Evolutionary conservation across 2,113 vertebrate species (phyloP).

Genomic region (Cyprinodon tularosa): DNA sequence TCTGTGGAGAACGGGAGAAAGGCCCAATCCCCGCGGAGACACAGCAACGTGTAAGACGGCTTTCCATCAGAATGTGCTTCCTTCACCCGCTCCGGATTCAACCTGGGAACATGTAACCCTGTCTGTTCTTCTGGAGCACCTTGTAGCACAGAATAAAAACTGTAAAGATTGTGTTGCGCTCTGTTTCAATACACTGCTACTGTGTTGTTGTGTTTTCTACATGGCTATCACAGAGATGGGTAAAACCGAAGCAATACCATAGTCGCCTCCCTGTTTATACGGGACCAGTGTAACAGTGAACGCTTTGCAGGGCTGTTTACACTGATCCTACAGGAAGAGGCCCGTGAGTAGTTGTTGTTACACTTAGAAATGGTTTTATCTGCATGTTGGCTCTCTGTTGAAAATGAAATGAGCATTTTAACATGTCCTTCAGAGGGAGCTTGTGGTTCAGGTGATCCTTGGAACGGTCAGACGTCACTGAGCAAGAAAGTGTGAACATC

Average conservation of each 20-base stretch:
- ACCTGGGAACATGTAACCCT: slow-evolving; percentile 47
- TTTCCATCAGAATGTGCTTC: slow-evolving; percentile 47
- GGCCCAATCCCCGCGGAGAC: slow-evolving; percentile 8
- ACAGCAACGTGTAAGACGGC: slow-evolving; percentile 15
- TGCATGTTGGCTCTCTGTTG: slow-evolving; percentile 35
- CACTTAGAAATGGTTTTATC: slow-evolving; percentile 43
- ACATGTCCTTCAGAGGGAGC: slow-evolving; percentile 21
- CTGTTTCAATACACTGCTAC: slow-evolving; percentile 56
- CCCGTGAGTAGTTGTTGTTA: neutral
- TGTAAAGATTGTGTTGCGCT: slow-evolving; percentile 54
- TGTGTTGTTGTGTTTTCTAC: slow-evolving; percentile 33
- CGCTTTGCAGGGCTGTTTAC: slow-evolving; percentile 15
- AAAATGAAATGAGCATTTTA: slow-evolving; percentile 23
- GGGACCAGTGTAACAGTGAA: slow-evolving; percentile 11
- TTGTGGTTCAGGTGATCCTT: slow-evolving; percentile 14
- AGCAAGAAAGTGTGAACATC: slow-evolving; percentile 31
- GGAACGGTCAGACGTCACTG: slow-evolving; percentile 16
- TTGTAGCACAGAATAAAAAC: slow-evolving; percentile 68
- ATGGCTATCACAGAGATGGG: slow-evolving; percentile 42
- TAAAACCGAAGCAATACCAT: slow-evolving; percentile 72
- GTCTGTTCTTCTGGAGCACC: slow-evolving; percentile 56
- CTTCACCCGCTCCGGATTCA: slow-evolving; percentile 41
- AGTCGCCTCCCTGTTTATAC: slow-evolving; percentile 41
- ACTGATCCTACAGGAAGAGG: slow-evolving; percentile 22
- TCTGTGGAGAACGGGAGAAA: slow-evolving; percentile 4